Evolutionary conservation across 2,888 invertebrate species (phyloP).

Genomic region (Caenorhabditis panamensis): DNA sequence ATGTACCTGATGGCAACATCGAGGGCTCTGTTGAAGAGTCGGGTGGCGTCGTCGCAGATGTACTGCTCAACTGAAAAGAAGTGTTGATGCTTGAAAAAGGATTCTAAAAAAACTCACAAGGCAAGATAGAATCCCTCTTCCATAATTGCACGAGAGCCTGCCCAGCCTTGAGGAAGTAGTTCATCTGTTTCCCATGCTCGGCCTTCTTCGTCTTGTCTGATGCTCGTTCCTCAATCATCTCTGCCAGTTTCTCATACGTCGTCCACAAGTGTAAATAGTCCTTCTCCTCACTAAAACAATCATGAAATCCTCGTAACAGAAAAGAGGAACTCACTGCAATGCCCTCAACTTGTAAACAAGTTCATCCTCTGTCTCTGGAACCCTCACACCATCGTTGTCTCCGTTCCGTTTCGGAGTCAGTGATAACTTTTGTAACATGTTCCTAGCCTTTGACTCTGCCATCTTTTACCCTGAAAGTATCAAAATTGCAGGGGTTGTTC

Average conservation of each 20-base stretch:
- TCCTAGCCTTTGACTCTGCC: conserved; percentile 47
- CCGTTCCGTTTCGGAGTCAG: conserved; percentile 41
- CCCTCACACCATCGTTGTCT: conserved; percentile 13
- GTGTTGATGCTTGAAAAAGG: background rate
- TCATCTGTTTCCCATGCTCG: conserved; percentile 38
- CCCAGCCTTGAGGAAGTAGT: conserved; percentile 21
- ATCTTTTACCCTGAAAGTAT: conserved; percentile 29
- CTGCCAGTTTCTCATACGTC: conserved; percentile 37
- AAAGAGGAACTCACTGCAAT: conserved; percentile 30
- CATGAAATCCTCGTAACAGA: too few relatives aligned
- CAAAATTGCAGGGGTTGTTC: conserved; percentile 51
- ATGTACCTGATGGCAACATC: conserved; percentile 39
- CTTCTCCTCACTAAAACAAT: conserved; percentile 30
- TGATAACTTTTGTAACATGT: conserved; percentile 49
- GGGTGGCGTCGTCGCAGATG: conserved; percentile 21
- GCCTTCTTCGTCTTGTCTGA: conserved; percentile 14
- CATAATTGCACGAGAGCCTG: conserved; percentile 27
- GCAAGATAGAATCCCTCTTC: conserved; percentile 29
- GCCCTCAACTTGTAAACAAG: conserved; percentile 24
- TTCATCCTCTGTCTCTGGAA: conserved; percentile 36
- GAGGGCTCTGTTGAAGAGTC: conserved; percentile 30
- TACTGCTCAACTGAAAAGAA: conserved; percentile 42
- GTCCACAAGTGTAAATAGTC: conserved; percentile 32
- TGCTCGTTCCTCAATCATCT: conserved; percentile 22
- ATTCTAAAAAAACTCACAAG: conserved; percentile 21